Conservation (phyloP, 2,113 vertebrate genomes). For the Picathartes gymnocephalus region DNA sequence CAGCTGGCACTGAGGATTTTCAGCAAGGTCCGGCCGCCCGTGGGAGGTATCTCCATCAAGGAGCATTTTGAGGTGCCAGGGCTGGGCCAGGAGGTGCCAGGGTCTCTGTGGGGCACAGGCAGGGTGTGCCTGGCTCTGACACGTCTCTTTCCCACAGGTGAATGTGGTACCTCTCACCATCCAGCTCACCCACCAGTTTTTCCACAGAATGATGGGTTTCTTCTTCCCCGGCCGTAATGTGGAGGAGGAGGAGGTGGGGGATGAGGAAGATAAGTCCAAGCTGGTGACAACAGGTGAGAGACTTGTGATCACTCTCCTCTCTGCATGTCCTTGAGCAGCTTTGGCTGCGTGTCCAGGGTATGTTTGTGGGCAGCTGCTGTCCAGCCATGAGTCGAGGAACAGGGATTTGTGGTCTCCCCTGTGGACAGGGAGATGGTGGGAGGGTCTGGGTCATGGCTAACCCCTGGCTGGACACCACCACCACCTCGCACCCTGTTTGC, state of each 20-base stretch:
- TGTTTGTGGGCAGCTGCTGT: not conserved
- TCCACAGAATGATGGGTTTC: constrained; percentile 99
- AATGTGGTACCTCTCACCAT: constrained; percentile 98
- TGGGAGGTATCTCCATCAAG: constrained; percentile 97
- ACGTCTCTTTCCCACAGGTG: constrained; percentile 72
- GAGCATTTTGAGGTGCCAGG: constrained; percentile 92
- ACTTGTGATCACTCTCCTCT: not conserved
- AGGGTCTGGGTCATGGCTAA: not conserved
- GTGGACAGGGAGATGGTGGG: not conserved
- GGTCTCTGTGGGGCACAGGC: rapidly evolving
- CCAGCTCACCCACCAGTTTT: constrained; percentile 98
- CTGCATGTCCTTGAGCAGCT: not conserved
- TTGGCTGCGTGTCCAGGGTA: rapidly evolving
- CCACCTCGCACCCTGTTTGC: not conserved
- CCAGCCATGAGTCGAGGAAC: rapidly evolving
- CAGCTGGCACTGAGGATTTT: constrained; percentile 95
- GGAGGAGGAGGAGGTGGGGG: constrained; percentile 94
- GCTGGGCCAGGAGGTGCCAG: not conserved
- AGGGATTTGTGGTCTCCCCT: not conserved
- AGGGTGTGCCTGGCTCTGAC: not conserved
- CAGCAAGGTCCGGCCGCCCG: constrained; percentile 97
- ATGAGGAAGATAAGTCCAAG: constrained; percentile 97
- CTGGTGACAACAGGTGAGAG: constrained; percentile 92
- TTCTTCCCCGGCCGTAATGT: constrained; percentile 95
- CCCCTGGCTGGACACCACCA: not conserved